phyloP scores from a whole-genome alignment of 2,797 vertebrate genomes.

The Rousettus madagascariensis region DNA sequence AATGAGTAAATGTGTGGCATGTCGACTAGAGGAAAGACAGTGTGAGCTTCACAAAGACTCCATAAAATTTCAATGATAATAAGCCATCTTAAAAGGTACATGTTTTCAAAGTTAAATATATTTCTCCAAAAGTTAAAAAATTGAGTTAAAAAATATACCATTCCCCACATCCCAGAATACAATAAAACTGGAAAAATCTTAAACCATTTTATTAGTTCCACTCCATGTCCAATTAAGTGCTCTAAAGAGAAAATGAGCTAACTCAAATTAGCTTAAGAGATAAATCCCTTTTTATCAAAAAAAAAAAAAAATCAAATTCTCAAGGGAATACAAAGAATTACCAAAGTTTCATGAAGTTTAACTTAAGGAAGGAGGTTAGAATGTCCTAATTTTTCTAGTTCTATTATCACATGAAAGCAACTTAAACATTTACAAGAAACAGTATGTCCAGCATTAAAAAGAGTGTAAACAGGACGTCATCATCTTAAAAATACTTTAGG shows the following conservation, averaged over 20 bases:
- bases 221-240: neutral
- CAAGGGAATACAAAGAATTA: conserved; percentile 22
- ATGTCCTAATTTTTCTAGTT: conserved; percentile 21
- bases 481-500: conserved; percentile 38
- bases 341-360: conserved; percentile 28
- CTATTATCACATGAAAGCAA: conserved; percentile 21
- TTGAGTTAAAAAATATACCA: neutral
- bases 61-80: neutral
- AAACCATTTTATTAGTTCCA: neutral
- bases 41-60: neutral
- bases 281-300: neutral
- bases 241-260: neutral
- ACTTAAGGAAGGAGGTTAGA: neutral
- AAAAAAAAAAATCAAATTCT: conserved; percentile 8
- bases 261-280: conserved; percentile 9
- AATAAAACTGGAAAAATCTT: conserved; percentile 19
- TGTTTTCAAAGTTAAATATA: neutral
- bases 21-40: neutral
- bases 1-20: neutral
- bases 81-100: conserved; percentile 16
- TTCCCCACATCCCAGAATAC: neutral
- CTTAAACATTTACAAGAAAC: conserved; percentile 34
- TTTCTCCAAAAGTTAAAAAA: conserved; percentile 46
- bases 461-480: neutral
- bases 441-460: neutral